A percentile compares a stretch with the other conserved stretches of the same genome.
Evolutionary conservation across 2,113 vertebrate genomes (phyloP).

Genomic region (Oenanthe oenanthe): DNA sequence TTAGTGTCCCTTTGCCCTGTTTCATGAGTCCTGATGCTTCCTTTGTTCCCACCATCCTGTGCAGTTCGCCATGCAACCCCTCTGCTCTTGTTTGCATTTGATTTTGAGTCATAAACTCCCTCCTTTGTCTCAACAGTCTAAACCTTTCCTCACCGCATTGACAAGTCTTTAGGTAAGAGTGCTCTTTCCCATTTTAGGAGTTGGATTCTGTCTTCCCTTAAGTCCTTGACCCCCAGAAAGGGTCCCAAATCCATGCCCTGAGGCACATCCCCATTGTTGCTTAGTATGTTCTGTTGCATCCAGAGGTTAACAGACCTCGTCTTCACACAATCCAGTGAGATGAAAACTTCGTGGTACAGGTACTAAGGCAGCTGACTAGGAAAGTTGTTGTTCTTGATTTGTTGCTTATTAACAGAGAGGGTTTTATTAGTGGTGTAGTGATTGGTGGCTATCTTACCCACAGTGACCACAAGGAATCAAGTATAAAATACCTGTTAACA

Average conservation of each 20-base stretch:
- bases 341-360: not conserved
- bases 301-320: not conserved
- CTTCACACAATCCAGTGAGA: not conserved
- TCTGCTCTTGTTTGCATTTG: not conserved
- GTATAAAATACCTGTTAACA: not conserved
- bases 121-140: not conserved
- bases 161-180: not conserved
- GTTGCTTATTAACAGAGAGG: not conserved
- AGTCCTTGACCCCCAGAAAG: not conserved
- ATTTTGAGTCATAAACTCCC: not conserved
- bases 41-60: not conserved
- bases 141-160: not conserved
- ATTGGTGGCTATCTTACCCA: not conserved
- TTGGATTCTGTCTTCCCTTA: not conserved
- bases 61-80: not conserved
- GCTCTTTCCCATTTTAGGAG: not conserved
- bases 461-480: rapidly evolving
- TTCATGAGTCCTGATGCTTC: not conserved
- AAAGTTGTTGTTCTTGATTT: not conserved
- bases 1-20: not conserved
- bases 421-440: not conserved
- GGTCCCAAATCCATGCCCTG: not conserved
- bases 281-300: not conserved
- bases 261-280: rapidly evolving
- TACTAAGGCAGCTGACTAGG: not conserved